Percentiles rank a stretch among this genome's conserved stretches.
Conservation (phyloP, 2,113 vertebrate species). For the Progne subis region DNA sequence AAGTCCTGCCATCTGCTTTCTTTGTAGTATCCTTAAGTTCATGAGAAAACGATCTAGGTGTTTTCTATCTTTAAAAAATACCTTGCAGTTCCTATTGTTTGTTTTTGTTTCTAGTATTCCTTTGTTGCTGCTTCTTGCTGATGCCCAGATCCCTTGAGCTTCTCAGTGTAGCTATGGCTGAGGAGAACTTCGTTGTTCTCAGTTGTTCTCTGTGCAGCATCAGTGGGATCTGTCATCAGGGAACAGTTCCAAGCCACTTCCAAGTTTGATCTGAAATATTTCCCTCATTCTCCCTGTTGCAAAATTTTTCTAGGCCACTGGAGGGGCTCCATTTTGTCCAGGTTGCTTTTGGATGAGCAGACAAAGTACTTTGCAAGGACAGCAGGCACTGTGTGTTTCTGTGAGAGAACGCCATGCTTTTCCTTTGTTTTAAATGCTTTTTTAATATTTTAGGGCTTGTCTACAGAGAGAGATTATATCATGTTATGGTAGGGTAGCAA, state of each 20-base stretch:
- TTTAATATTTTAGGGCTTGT: slow-evolving; percentile 64
- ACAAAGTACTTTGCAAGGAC: neutral
- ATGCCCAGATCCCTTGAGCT: neutral
- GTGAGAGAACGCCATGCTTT: neutral
- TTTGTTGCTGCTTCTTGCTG: neutral
- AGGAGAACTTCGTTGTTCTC: neutral
- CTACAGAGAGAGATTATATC: slow-evolving; percentile 66
- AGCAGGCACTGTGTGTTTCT: neutral
- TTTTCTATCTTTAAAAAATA: neutral
- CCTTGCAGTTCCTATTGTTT: neutral
- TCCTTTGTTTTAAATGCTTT: slow-evolving; percentile 63
- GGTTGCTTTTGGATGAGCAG: neutral
- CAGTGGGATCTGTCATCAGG: neutral
- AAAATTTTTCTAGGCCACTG: neutral
- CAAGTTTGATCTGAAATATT: neutral
- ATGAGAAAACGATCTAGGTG: neutral
- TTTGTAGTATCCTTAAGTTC: neutral
- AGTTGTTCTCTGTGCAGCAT: neutral
- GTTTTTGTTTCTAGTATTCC: neutral
- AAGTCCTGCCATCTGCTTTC: slow-evolving; percentile 36
- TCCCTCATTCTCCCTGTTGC: neutral
- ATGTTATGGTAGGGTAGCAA: slow-evolving; percentile 46
- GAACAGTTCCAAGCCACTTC: neutral
- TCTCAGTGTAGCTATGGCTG: fast-evolving
- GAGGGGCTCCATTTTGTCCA: slow-evolving; percentile 14